Evolutionary conservation across 2,888 invertebrate species (phyloP), one percentile per base, ranked within the genome.

Genomic region (Erpobdella octoculata): DNA sequence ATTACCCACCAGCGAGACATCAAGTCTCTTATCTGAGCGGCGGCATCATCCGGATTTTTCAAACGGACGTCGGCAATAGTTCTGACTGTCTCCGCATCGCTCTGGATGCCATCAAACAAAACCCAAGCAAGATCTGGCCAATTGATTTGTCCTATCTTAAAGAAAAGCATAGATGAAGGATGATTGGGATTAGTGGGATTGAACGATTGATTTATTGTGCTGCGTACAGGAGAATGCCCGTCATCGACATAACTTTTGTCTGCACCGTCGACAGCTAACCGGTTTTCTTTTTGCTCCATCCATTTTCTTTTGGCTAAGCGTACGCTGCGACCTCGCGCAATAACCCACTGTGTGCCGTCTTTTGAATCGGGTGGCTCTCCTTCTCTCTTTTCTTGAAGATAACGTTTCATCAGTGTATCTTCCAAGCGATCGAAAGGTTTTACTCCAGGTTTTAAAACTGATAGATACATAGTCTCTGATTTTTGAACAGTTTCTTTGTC

Each of bases 1-100:
- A 73, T 73, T 28, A 70, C 74, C 77, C 77, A 77, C 77, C 77
- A 77, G 4, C 77, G 72, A 35, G 72, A 68, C 76, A 77, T 77
- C 73, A 76, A 37, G 46, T 77, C 76, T 21, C 75, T 73, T 35
- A 77, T 76, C 64, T 77, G 76, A 15, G 72, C 72, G 9, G 70
- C 74, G 18, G 75, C 66, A 9, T 75, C 64, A 3, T 64, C 70
- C 1, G 73, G 75, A 53, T 75, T 62, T 67, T 76, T 76, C n/a
- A 75, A 64, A 46, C 75, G 75, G 33, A 77, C 74, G 65, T 77
- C 77, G 35, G 74, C 73, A 28, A 76, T 74, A 73, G 76, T 72
- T 15, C 74, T 48, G 5, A 76, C 33, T 0, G 76, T 76, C 61
- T 76, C 76, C 1, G 72, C 64, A 46, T 77, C 77, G 36, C 25